Base-by-base conservation (phyloP, 64 coral and sea anemone species). In the Orbicella faveolata region DNA sequence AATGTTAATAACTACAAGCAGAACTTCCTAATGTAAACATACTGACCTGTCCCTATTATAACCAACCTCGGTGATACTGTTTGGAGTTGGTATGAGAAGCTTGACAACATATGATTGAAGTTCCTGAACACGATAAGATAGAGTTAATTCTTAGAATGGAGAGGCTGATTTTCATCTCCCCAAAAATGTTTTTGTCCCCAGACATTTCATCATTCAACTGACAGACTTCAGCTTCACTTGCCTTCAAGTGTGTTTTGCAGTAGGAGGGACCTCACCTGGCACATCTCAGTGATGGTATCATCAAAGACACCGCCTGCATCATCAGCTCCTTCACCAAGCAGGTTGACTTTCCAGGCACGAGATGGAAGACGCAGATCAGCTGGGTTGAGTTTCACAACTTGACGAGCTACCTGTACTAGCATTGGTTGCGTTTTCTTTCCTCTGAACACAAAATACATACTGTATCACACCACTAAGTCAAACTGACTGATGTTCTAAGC, bases 231-330 rank as follows among this genome's bases (percentile, higher is more conserved):
- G 11, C 15, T 59, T 15, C 11, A 59, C 11, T 59, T 59, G 55
- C 15, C 9, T 15, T 59, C 55, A 59, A 59, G 55, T 8, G 57
- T 10, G 0, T 51, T 84, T 84, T 67, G 63, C n/a, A 44, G 17
- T 75, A 20, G 1, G 23, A 72, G 36, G 67, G 48, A 48, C 8
- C 17, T 26, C 76, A 96, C 94, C 91, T 93, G 94, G 81, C 90
- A 93, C 88, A 96, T 96, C 75, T 96, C 94, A 52, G 94, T 96
- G 41, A 96, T 96, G 5, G 94, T 96, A 86, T 96, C 94, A 93
- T 96, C 94, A 77, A 96, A 96, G 57, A 96, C 94, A 75, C 94
- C 94, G 5, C 94, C 94, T 6, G 94, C 94, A 87, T 96, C 94
- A 75, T 96, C 94, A 16, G 94, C 94, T 11, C 94, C 94, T 93